Conservation (phyloP, 2,797 vertebrate species). For the Prionace glauca region DNA sequence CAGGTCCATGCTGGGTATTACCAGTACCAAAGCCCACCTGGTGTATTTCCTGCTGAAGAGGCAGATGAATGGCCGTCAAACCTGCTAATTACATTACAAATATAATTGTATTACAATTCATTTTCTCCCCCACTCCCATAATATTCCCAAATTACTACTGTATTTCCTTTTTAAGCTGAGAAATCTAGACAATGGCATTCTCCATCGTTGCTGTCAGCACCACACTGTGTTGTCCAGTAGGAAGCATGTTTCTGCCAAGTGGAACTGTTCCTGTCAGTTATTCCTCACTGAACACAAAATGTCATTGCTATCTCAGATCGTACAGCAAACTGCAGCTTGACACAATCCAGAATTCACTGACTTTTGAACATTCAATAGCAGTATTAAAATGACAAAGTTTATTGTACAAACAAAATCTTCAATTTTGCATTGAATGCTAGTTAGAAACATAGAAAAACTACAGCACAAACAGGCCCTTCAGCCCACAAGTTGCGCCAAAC, state of each 20-base stretch:
- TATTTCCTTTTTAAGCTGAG: background rate
- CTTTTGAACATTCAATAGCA: background rate
- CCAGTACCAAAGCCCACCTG: too few species aligned
- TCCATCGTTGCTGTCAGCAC: background rate
- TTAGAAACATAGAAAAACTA: too few species aligned
- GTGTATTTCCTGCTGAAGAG: too few species aligned
- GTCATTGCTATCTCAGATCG: background rate
- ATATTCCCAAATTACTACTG: background rate
- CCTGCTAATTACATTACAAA: too few species aligned
- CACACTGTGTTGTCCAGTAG: background rate
- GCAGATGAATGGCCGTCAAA: too few species aligned
- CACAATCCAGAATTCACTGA: background rate
- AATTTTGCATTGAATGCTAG: background rate
- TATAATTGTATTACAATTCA: too few species aligned
- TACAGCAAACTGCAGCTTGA: conserved; percentile 1
- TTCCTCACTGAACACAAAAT: background rate
- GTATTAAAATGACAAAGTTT: background rate
- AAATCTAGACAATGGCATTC: background rate
- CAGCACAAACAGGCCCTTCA: too few species aligned
- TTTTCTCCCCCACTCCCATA: background rate
- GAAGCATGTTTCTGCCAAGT: background rate
- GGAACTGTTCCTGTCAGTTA: background rate
- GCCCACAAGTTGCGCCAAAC: too few species aligned
- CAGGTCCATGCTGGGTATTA: too few species aligned
- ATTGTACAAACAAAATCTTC: background rate